Evolutionary conservation across 2,888 invertebrate species (phyloP).

Genomic region (Pristionchus fissidentatus): DNA sequence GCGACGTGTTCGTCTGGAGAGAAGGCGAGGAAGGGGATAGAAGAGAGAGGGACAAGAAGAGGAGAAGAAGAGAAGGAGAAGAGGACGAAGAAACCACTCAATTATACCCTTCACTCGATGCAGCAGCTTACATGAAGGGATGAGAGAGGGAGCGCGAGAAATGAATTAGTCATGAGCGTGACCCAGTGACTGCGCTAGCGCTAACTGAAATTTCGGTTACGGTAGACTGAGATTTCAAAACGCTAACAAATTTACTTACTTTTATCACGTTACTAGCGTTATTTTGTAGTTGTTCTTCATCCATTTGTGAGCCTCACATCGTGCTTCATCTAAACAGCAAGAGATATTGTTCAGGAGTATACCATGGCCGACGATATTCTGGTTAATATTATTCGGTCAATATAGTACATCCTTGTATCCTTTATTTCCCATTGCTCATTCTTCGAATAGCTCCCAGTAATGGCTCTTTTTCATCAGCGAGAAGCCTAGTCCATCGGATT

Average conservation of each 20-base stretch:
- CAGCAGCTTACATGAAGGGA: constrained; percentile 41
- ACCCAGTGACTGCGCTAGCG: background rate
- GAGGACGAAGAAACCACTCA: constrained; percentile 30
- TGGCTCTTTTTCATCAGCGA: no score
- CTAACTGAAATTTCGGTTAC: background rate
- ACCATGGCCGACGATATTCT: no score
- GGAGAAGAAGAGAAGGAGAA: background rate
- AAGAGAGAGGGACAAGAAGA: constrained; percentile 11
- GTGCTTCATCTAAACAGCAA: no score
- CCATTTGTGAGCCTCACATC: no score
- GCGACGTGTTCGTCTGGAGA: constrained; percentile 17
- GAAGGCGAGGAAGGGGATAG: background rate
- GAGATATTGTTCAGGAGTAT: no score
- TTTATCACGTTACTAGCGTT: background rate
- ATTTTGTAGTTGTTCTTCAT: no score
- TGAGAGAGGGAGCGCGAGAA: constrained; percentile 25
- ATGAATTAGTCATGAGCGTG: constrained; percentile 25
- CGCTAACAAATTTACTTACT: background rate
- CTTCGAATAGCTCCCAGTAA: no score
- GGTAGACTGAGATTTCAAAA: background rate
- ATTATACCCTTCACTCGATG: constrained; percentile 43
- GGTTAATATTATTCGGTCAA: no score
- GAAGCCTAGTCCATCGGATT: background rate
- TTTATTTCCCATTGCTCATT: no score
- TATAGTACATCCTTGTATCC: no score